A percentile compares a stretch with the other conserved stretches of the same genome.
phyloP scores from a whole-genome alignment of 2,888 invertebrate genomes.

The Cephus nigrinus region DNA sequence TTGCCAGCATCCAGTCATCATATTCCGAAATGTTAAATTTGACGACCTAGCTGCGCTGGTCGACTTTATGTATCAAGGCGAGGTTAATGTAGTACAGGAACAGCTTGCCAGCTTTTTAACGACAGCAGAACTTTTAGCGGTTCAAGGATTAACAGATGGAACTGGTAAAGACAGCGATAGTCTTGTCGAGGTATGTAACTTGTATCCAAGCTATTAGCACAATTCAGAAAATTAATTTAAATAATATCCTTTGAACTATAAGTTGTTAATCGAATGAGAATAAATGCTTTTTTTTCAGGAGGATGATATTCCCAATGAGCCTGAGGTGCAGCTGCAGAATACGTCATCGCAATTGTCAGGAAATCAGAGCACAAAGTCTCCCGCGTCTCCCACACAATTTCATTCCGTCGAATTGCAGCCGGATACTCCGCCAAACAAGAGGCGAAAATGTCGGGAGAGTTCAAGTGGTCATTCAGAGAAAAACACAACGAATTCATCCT shows the following conservation, averaged over 20 bases:
- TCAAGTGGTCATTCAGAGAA: slow-evolving; percentile 31
- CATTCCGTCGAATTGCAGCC: slow-evolving; percentile 54
- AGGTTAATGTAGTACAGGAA: slow-evolving; percentile 84
- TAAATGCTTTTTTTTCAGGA: slow-evolving; percentile 30
- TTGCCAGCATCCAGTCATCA: slow-evolving; percentile 83
- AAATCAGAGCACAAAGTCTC: slow-evolving; percentile 52
- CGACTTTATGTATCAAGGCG: slow-evolving; percentile 85
- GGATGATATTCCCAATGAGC: slow-evolving; percentile 62
- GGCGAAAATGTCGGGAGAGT: slow-evolving; percentile 61
- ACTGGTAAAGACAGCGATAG: slow-evolving; percentile 64
- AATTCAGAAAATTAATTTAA: not conserved
- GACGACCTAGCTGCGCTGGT: slow-evolving; percentile 82
- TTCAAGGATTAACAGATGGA: slow-evolving; percentile 79
- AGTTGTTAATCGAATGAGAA: not conserved
- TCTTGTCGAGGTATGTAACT: slow-evolving; percentile 51
- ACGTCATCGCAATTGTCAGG: slow-evolving; percentile 51
- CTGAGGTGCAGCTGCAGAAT: slow-evolving; percentile 63
- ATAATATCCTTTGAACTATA: not conserved
- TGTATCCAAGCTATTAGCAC: slow-evolving; percentile 9
- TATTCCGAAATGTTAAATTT: slow-evolving; percentile 82
- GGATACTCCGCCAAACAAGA: slow-evolving; percentile 59
- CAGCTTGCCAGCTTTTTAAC: slow-evolving; percentile 82
- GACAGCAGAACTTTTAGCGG: slow-evolving; percentile 81
- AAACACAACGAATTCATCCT: slow-evolving; percentile 29
- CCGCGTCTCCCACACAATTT: slow-evolving; percentile 57